Conservation (phyloP, 2,797 vertebrate species). For the Lepidocolaptes lacrymiger region DNA sequence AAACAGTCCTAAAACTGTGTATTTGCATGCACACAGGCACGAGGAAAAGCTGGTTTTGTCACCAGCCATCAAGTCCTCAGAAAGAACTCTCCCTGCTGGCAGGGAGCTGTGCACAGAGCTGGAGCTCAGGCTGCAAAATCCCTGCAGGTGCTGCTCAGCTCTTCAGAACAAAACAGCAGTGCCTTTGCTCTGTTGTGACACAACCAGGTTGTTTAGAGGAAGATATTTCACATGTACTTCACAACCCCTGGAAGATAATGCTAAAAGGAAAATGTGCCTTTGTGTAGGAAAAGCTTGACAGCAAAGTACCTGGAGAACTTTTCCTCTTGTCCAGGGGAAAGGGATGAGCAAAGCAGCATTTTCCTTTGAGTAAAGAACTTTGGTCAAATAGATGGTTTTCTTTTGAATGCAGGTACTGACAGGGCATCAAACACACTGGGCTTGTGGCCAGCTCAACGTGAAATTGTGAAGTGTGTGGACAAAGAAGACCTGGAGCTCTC, state of each 20-base stretch:
- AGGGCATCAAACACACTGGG: not conserved
- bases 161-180: not conserved
- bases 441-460: rapidly evolving
- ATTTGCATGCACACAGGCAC: rapidly evolving
- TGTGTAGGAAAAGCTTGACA: not conserved
- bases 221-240: not conserved
- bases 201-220: not conserved
- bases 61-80: not conserved
- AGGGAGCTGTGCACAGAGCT: not conserved
- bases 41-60: not conserved
- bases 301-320: not conserved
- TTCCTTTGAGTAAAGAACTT: not conserved
- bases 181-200: not conserved
- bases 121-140: not conserved
- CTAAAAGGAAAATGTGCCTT: not conserved
- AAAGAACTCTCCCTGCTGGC: not conserved
- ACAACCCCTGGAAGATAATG: not conserved
- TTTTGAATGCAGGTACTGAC: not conserved
- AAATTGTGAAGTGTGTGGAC: not conserved
- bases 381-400: not conserved
- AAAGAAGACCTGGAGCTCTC: not conserved
- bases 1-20: not conserved
- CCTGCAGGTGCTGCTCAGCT: not conserved
- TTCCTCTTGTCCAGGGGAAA: not conserved
- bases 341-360: not conserved